These are phyloP conservation scores for Abrostola triplasia DNA, from an alignment of 2,888 invertebrate species.

Conservation along the genomic window DNA sequence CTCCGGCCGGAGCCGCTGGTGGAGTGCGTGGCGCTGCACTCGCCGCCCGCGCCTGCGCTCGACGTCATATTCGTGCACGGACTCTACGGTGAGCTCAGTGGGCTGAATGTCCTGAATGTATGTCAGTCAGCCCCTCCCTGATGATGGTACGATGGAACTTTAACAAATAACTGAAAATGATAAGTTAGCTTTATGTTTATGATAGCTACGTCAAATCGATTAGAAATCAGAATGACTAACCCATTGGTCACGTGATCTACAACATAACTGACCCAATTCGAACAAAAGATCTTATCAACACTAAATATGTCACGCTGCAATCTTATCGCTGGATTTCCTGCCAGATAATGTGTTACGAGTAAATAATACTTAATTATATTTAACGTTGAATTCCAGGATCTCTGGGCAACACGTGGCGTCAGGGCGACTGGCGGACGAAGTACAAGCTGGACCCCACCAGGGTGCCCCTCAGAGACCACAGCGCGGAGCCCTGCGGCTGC, in stretches of 20 bases:
- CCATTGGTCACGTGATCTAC: too few relatives aligned
- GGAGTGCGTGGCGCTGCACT: conserved; percentile 76
- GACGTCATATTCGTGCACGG: conserved; percentile 96
- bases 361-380: not conserved
- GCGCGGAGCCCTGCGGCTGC: conserved; percentile 64
- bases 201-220: too few relatives aligned
- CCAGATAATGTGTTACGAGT: too few relatives aligned
- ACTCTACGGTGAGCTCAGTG: conserved; percentile 87
- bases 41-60: conserved; percentile 64
- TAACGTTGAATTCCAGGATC: conserved; percentile 85
- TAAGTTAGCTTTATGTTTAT: too few relatives aligned
- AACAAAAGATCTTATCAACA: too few relatives aligned
- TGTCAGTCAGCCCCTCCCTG: not conserved
- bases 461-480: conserved; percentile 69
- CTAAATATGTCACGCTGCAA: too few relatives aligned
- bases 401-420: conserved; percentile 94
- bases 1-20: conserved; percentile 79
- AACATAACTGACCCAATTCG: too few relatives aligned
- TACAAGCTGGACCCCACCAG: conserved; percentile 74
- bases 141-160: not conserved
- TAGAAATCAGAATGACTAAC: too few relatives aligned
- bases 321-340: too few relatives aligned
- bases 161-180: too few relatives aligned
- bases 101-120: not conserved
- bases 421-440: conserved; percentile 90